Evolutionary conservation across 2,888 invertebrate species (phyloP), one percentile per base, ranked within the genome.

Genomic region (Andrena hattorfiana): DNA sequence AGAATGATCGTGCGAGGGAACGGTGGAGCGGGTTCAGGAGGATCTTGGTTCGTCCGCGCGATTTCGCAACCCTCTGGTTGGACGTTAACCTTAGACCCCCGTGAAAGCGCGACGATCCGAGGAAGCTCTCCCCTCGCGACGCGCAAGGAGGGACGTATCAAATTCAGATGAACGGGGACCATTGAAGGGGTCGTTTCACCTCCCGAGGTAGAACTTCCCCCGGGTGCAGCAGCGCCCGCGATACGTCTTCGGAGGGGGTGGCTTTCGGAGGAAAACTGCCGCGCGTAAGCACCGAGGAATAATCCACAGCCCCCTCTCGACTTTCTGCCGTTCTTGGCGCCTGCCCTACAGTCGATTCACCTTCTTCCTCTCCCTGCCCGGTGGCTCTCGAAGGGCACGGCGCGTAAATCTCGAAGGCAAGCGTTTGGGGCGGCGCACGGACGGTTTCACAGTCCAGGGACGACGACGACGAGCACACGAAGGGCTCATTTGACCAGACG

Each of bases 401-500:
- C 78, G 71, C 89, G 89, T 90, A 89, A 89, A 90, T 89, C 90
- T 87, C 74, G 76, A 85, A 83, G 89, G 83, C 20, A 87, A 88
- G 74, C 75, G 87, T 73, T 81, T 74, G 77, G 81, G 70, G 54
- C 20, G 79, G 59, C 49, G 48, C 56, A 48, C 62, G 60, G 74
- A 87, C 63, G 60, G 51, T 81, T 85, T 81, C 86, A 76, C 77
- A 76, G 77, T 76, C 78, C 67, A 74, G 75, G 72, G 73, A 77
- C 77, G 71, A 77, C 75, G 75, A 73, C 77, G 69, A 77, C 73
- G 77, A 60, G 83, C 68, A 69, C 77, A 66, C 75, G 42, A 51
- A 77, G 86, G 87, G 71, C 84, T 82, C 83, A 72, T 88, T 87
- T 84, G 81, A 81, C 72, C 89, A 90, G 90, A 92, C 90, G 86